Percentiles rank a stretch among this genome's conserved stretches.
Evolutionary conservation across 2,888 invertebrate genomes (phyloP).

Genomic region (Bugulina stolonifera): DNA sequence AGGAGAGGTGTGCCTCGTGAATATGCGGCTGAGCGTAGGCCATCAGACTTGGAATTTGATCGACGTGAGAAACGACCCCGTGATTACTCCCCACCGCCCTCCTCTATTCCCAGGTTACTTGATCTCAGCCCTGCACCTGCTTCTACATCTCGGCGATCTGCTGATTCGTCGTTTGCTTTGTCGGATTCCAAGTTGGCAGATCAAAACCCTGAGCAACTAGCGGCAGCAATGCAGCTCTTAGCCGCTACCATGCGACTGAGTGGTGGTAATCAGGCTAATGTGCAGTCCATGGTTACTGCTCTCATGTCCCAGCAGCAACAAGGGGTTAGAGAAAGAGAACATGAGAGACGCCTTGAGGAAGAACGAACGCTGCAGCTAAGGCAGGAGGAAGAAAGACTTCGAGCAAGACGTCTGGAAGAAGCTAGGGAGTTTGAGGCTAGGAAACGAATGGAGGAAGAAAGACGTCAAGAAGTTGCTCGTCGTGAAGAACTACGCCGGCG

Average conservation of each 20-base stretch:
- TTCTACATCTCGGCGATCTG: not conserved
- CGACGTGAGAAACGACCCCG: not conserved
- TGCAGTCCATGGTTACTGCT: not conserved
- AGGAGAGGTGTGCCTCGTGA: too few relatives aligned
- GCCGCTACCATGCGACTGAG: conserved; percentile 2
- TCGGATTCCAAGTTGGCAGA: not conserved
- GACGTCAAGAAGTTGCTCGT: not conserved
- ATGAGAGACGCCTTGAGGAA: not conserved
- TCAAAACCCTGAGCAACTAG: not conserved
- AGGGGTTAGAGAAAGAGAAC: not conserved
- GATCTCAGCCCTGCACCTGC: not conserved
- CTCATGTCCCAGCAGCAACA: not conserved
- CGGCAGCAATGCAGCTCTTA: conserved; percentile 3
- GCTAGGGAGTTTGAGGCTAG: not conserved
- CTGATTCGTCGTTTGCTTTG: not conserved
- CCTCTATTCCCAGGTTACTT: not conserved
- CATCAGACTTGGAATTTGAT: not conserved
- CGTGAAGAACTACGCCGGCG: not conserved
- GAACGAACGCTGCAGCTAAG: not conserved
- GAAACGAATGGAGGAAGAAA: conserved; percentile 1
- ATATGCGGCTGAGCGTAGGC: too few relatives aligned
- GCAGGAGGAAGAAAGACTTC: not conserved
- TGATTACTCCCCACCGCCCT: not conserved
- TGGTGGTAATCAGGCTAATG: not conserved
- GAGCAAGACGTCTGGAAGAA: not conserved